Conservation (phyloP, 2,888 invertebrate species). For the Clistopyga incitator region DNA sequence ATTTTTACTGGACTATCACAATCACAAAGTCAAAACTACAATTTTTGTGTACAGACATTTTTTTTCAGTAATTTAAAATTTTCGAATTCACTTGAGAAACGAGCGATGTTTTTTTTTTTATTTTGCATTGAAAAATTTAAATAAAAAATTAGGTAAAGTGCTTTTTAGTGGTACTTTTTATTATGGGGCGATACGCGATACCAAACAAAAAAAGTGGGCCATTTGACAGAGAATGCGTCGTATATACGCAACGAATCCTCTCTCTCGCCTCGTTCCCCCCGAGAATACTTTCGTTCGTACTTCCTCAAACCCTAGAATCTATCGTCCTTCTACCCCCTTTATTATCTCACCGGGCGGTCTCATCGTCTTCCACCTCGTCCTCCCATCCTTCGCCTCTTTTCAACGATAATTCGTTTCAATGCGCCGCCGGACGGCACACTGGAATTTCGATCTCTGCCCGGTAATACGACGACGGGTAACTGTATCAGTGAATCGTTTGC, state of each 20-base stretch:
- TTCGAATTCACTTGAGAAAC: too few species aligned
- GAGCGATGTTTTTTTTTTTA: too few species aligned
- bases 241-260: conserved; percentile 20
- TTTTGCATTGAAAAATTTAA: too few species aligned
- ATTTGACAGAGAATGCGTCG: too few species aligned
- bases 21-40: too few species aligned
- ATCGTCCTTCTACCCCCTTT: conserved; percentile 8
- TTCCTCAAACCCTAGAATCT: neutral
- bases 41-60: too few species aligned
- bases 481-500: conserved; percentile 26
- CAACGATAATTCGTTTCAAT: conserved; percentile 59
- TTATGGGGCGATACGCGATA: too few species aligned
- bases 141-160: too few species aligned
- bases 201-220: too few species aligned
- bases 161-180: too few species aligned
- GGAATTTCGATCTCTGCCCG: conserved; percentile 56
- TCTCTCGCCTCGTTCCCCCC: conserved; percentile 31
- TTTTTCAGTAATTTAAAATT: too few species aligned
- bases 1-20: too few species aligned
- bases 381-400: conserved; percentile 4
- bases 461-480: conserved; percentile 38
- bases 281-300: conserved; percentile 46
- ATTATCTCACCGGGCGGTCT: conserved; percentile 17
- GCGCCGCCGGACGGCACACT: conserved; percentile 47
- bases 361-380: neutral